Evolutionary conservation across 2,113 vertebrate species (phyloP), one percentile per base, ranked within the genome.

Genomic region (Scomber japonicus): DNA sequence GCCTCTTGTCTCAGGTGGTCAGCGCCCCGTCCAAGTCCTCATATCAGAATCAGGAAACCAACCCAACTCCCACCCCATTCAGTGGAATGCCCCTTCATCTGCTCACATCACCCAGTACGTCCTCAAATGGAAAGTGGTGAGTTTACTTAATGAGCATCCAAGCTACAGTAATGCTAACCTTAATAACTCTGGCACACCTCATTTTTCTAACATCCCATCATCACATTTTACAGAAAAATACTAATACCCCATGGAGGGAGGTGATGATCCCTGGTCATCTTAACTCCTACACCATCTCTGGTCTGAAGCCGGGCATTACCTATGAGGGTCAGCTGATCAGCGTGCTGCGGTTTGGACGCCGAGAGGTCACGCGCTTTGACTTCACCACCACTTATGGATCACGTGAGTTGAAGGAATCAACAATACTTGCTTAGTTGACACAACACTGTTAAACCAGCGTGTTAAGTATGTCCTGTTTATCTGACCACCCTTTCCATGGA

Each of bases 271-370:
- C 98, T 0, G 97, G 97, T 6, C 96, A 99, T 91, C 91, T 96
- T 5, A 97, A 98, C 93, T 98, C 98, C 0, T 97, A 99, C 83
- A 98, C 96, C 53, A 99, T 99, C 88, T 97, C 96, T 3, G 97
- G 96, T 51, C 94, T 99, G 85, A 97, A 93, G 65, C 96, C 98
- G 0, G 97, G 97, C 55, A 89, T 99, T 66, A 92, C 97, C 0
- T 99, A 99, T 1, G 98, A 99, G 90, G 98, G 97, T 4, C 97
- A 99, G 88, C 97, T 99, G 74, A 95, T 99, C 91, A 99, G 98
- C 1, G 91, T 99, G 50, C 94, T 97, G 85, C 95, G 94, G 2
- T 96, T 96, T 0, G 98, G 98, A 66, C 96, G 92, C 15, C 89
- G 62, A 66, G 97, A 99, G 74, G 82, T 97, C 90, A 98, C 97